Percentiles rank a stretch among this genome's conserved stretches.
phyloP scores from a whole-genome alignment of 1,140 invertebrate genomes.

The Scaptodrosophila lebanonensis region DNA sequence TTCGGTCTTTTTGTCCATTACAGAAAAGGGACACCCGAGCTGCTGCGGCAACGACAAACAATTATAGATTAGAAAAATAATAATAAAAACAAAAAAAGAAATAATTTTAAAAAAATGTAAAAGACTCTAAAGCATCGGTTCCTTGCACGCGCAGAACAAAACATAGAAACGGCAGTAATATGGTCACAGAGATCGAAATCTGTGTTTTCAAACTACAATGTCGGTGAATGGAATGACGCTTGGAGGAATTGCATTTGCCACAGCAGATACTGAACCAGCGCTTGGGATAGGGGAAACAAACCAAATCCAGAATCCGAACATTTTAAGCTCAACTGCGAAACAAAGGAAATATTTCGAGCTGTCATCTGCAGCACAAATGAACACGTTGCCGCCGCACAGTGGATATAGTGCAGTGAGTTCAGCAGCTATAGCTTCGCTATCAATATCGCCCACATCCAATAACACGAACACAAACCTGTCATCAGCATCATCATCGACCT shows the following conservation, averaged over 20 bases:
- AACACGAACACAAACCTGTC: constrained; percentile 8
- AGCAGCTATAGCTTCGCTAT: constrained; percentile 2
- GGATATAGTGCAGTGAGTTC: constrained; percentile 24
- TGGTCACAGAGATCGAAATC: too few relatives aligned
- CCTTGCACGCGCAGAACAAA: too few relatives aligned
- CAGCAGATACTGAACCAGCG: too few relatives aligned
- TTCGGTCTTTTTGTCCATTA: constrained; percentile 30
- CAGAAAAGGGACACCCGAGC: constrained; percentile 23
- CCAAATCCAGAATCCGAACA: neutral
- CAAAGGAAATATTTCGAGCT: constrained; percentile 12
- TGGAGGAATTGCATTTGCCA: too few relatives aligned
- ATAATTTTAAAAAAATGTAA: too few relatives aligned
- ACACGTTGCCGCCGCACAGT: constrained; percentile 6
- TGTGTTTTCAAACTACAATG: neutral
- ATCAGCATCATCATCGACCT: constrained; percentile 17
- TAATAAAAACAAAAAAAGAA: neutral
- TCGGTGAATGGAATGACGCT: neutral
- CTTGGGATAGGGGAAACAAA: too few relatives aligned
- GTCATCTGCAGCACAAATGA: constrained; percentile 11
- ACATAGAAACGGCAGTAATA: too few relatives aligned
- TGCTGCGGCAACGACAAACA: neutral
- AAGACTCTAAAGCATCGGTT: too few relatives aligned
- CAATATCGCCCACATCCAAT: constrained; percentile 1
- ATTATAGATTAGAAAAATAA: neutral
- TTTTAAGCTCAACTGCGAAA: too few relatives aligned